Evolutionary conservation across 2,888 invertebrate genomes (phyloP).

Genomic region (Drosophila eohydei): DNA sequence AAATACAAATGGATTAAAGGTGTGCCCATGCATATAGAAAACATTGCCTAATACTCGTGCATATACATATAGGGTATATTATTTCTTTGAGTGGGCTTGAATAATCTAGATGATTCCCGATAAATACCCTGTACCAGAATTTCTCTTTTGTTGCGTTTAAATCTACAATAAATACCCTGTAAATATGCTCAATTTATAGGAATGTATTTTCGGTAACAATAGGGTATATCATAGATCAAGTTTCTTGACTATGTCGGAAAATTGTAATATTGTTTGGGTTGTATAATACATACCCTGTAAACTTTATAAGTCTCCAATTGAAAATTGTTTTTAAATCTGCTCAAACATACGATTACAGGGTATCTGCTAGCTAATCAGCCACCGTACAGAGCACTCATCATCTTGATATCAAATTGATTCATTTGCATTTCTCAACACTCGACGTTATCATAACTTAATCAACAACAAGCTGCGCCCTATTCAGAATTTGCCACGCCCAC

Average conservation of each 20-base stretch:
- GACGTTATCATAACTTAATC: conserved; percentile 29
- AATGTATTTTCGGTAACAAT: too few relatives aligned
- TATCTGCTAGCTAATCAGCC: background rate
- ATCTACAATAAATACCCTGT: too few relatives aligned
- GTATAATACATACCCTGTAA: background rate
- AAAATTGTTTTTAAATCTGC: too few relatives aligned
- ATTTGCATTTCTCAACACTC: conserved; percentile 24
- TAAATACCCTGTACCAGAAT: background rate
- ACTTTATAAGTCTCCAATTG: background rate
- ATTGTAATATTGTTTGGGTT: too few relatives aligned
- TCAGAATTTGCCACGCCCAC: conserved; percentile 16
- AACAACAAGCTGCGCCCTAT: conserved; percentile 29
- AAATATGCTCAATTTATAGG: too few relatives aligned
- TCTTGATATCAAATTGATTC: background rate
- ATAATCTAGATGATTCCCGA: background rate
- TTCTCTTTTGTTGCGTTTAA: background rate
- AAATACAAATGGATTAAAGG: conserved; percentile 2
- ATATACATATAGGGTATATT: background rate
- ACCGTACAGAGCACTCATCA: background rate
- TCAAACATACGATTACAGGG: background rate
- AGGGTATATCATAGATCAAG: too few relatives aligned
- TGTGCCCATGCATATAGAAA: background rate
- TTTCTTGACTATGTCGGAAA: too few relatives aligned
- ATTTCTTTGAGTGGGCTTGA: background rate
- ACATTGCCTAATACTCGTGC: background rate